A percentile compares a stretch with the other conserved stretches of the same genome.
phyloP scores from a whole-genome alignment of 2,888 invertebrate species.

The Arrhopalites spinosus region DNA sequence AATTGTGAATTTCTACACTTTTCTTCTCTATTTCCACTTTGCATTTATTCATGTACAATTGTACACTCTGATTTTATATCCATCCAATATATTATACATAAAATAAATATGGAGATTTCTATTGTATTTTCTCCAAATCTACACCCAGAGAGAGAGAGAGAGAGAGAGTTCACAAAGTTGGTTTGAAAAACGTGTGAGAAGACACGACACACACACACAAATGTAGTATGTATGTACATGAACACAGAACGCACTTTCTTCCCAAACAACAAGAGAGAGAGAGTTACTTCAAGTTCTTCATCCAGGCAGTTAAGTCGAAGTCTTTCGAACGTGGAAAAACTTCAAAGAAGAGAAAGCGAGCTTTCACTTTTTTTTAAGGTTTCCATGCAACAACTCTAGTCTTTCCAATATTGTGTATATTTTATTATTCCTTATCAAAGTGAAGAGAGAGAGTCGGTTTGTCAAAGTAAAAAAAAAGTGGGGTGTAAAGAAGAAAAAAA shows the following conservation, averaged over 20 bases:
- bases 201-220: background rate
- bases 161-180: background rate
- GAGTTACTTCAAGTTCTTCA: slow-evolving; percentile 21
- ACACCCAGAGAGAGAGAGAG: background rate
- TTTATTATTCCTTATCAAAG: background rate
- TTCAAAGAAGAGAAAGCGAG: background rate
- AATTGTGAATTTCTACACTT: too few relatives aligned
- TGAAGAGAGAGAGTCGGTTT: background rate
- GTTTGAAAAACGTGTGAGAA: too few relatives aligned
- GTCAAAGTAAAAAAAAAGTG: background rate
- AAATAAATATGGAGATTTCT: background rate
- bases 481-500: background rate
- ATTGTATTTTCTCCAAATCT: background rate
- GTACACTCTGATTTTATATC: too few relatives aligned
- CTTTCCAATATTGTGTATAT: too few relatives aligned
- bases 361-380: background rate
- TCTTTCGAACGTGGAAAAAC: slow-evolving; percentile 5
- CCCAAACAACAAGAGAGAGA: background rate
- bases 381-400: background rate
- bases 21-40: too few relatives aligned
- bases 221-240: background rate
- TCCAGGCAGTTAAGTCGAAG: slow-evolving; percentile 3
- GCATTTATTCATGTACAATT: too few relatives aligned
- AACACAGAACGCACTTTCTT: background rate
- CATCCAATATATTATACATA: background rate